Conservation (phyloP, 1,140 invertebrate genomes). For the Venturia canescens region DNA sequence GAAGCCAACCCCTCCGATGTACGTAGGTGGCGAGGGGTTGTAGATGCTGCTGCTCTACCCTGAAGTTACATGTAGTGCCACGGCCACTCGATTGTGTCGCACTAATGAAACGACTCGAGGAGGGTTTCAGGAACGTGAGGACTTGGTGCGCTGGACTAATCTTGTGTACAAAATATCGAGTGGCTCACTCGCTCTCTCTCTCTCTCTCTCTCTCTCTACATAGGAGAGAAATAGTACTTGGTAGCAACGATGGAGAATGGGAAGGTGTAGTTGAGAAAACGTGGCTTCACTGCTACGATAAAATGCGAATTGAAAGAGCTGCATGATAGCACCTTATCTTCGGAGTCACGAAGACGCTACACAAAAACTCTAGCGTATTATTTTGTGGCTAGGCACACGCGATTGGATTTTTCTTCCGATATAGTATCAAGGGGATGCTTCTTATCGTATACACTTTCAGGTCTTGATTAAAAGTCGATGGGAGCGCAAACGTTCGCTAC, state of each 20-base stretch:
- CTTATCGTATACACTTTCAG: not conserved
- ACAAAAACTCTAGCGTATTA: slow-evolving; percentile 5
- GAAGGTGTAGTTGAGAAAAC: slow-evolving; percentile 18
- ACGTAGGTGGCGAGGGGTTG: slow-evolving; percentile 16
- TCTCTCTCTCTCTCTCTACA: not conserved
- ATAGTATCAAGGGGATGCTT: not conserved
- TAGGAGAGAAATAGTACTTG: slow-evolving; percentile 32
- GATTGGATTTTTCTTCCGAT: slow-evolving; percentile 24
- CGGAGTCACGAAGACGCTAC: slow-evolving; percentile 12
- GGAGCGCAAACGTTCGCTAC: not conserved
- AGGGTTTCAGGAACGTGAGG: slow-evolving; percentile 55
- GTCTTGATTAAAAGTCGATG: slow-evolving; percentile 13
- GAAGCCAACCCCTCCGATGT: slow-evolving; percentile 22
- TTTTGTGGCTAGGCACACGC: slow-evolving; percentile 19
- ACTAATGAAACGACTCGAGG: slow-evolving; percentile 73
- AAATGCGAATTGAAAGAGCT: slow-evolving; percentile 39
- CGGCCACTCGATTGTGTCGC: slow-evolving; percentile 67
- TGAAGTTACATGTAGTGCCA: slow-evolving; percentile 47
- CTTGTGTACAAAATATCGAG: slow-evolving; percentile 59
- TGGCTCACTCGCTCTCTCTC: slow-evolving; percentile 43
- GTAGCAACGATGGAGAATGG: not conserved
- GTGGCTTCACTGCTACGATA: slow-evolving; percentile 5
- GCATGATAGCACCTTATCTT: slow-evolving; percentile 42
- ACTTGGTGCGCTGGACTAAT: slow-evolving; percentile 63
- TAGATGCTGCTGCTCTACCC: slow-evolving; percentile 8